Base-by-base conservation (phyloP, 1,140 invertebrate genomes). In the Streblospio benedicti region DNA sequence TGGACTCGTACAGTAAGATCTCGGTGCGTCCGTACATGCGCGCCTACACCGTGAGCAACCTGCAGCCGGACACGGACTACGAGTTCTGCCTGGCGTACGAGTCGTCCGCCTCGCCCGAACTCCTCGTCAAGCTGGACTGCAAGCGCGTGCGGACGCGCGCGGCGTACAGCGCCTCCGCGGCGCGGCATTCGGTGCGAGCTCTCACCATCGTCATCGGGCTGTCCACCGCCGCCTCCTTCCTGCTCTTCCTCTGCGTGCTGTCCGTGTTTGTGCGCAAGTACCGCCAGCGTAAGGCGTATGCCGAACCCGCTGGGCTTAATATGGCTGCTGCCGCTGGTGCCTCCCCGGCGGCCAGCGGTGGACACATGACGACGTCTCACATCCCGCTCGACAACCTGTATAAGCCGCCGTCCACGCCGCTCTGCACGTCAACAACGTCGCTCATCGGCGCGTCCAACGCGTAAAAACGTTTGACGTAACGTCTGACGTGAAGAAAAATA, bases 21-120 rank as follows among this genome's bases (percentile, higher is more conserved):
- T 67, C 63, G 41, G 56, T 76, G 18, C 64, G 63, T 9, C 61
- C 62, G 5, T 59, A 62, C 16, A 64, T 71, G 51, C 69, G 72
- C 20, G 73, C 68, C 18, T 80, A 76, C 61, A 81, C 79, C n/a
- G 73, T 81, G 4, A 71, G 68, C 28, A 70, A 76, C 45, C 64
- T 81, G 2, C 63, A 70, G 53, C 75, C 80, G 6, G 59, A 68
- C 4, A 79, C 76, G 1, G 67, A 60, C 0, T 81, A 81, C 59
- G 71, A 77, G 60, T 73, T 81, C 53, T 81, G 80, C 63, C 71
- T 81, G 16, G 73, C 77, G 30, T 73, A 76, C 62, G 54, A 72
- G 20, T 64, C 70, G 52, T 57, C 69, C 28, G 63, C 62, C 52
- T 59, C 73, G 32, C 56, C 62, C 23, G n/a, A n/a, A n/a, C n/a